Base-by-base conservation (phyloP, 2,888 invertebrate genomes). In the Eumacrocentrus americanus region DNA sequence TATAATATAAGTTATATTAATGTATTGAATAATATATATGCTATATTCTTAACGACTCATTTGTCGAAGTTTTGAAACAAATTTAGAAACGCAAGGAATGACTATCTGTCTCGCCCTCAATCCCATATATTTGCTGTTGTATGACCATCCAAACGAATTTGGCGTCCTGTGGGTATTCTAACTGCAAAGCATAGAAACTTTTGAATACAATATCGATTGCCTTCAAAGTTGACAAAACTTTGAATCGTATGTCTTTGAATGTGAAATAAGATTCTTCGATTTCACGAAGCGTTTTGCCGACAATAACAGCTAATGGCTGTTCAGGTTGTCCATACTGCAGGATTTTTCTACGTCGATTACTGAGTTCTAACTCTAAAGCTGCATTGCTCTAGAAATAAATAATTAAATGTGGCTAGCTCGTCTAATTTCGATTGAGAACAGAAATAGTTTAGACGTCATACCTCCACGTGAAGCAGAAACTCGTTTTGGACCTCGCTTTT, bases 121-220 rank as follows among this genome's bases (percentile, higher is more conserved):
- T 34, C 16, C 1, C 16, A 37, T 53, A 59, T 3, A 59, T 20
- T 53, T 44, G 34, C 11, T 20, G 11, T 23, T 59, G 59, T 11
- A 59, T 7, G 6, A 53, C 47, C 20, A 25, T 35, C 59, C 37
- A 59, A 12, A 52, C 44, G 22, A 12, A 22, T 34, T n/a, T 18
- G 2, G 46, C 52, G 7, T 46, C 37, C 4, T 12, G 3, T 23
- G 53, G 53, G 12, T 20, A 38, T 3, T 42, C 22, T 18, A 53
- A 47, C 35, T 59, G 59, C 4, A 59, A 23, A 7, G 14, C 9
- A 16, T 59, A 53, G 25, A 53, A 59, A 35, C 53, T 59, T 53
- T 59, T 53, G 35, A 59, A 59, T 29, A 34, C 29, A 5, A 46
- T n/a, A 12, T 53, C 59, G 34, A 59, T 44, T 23, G 53, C 59